Conservation (phyloP, 2,113 vertebrate genomes). For the Hydropotes inermis region DNA sequence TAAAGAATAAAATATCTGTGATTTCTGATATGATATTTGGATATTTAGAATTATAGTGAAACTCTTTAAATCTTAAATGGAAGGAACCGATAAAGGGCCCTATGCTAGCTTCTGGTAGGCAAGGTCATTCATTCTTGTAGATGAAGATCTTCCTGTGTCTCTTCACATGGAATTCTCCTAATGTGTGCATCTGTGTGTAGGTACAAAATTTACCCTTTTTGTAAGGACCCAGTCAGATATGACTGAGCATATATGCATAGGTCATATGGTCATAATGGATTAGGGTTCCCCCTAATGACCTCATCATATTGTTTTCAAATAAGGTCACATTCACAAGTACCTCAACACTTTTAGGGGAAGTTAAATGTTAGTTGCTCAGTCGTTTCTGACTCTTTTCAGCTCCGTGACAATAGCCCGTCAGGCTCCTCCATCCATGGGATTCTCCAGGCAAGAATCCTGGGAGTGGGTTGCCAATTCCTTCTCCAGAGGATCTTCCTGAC, state of each 20-base stretch:
- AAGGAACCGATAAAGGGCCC: background rate
- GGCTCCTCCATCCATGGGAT: background rate
- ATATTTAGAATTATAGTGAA: background rate
- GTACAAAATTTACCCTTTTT: background rate
- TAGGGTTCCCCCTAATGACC: rapidly evolving
- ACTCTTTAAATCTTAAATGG: background rate
- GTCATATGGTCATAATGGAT: background rate
- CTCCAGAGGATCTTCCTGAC: background rate
- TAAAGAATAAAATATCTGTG: background rate
- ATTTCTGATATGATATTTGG: background rate
- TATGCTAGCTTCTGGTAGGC: background rate
- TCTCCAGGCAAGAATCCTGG: background rate
- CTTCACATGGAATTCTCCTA: background rate
- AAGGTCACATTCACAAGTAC: background rate
- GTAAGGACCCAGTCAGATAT: background rate
- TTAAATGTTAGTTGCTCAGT: background rate
- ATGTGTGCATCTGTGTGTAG: no score
- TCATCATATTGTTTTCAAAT: background rate
- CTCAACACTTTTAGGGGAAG: background rate
- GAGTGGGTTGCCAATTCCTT: background rate
- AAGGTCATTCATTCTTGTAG: background rate
- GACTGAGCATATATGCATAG: background rate
- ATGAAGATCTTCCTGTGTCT: background rate
- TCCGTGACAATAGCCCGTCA: background rate
- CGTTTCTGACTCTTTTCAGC: background rate